Base-by-base conservation (phyloP, 2,113 vertebrate species). In the Vireo altiloquus region DNA sequence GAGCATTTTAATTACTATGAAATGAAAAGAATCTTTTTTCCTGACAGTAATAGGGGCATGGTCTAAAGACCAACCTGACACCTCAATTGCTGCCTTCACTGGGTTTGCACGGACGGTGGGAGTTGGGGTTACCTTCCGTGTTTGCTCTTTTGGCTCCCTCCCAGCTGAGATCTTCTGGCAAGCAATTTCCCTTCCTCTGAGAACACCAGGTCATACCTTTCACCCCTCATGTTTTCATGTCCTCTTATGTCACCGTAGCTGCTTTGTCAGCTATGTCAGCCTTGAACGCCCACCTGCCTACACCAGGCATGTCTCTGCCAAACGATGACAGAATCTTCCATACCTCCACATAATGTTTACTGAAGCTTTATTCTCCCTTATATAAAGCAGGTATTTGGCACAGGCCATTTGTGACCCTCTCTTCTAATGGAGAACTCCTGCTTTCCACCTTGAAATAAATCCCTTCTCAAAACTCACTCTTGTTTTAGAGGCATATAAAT, bases 1-100 rank as follows among this genome's bases (percentile, higher is more conserved):
- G 82, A 92, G 69, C 49, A 81, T 92, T 94, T 97, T 96, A 96
- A 97, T 96, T 97, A 63, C 59, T 70, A 35, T 74, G 81, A 80
- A 93, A 63, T 77, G 66, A 83, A 95, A 81, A 80, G 19, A 59
- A 39, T 42, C n/a, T 53, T 66, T 59, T 90, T 88, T 80, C 30
- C 46, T 89, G 59, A 42, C 68, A 77, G 47, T 52, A 75, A 35
- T 6, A 77, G 47, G 56, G 47, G 25, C n/a, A 64, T 23, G 60
- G 64, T 86, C 57, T 78, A 15, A 52, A 82, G 82, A 57, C 82
- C 61, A 68, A 2, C 27, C 35, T 88, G 74, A 69, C 46, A 42
- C 33, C 16, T 91, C 35, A 13, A 0, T n/a, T 78, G 44, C n/a
- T 60, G 27, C 35, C 56, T 87, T 72, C n/a, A 4, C 39, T 61